Conservation (phyloP, 2,888 invertebrate species). For the Sarcophaga carnaria region DNA sequence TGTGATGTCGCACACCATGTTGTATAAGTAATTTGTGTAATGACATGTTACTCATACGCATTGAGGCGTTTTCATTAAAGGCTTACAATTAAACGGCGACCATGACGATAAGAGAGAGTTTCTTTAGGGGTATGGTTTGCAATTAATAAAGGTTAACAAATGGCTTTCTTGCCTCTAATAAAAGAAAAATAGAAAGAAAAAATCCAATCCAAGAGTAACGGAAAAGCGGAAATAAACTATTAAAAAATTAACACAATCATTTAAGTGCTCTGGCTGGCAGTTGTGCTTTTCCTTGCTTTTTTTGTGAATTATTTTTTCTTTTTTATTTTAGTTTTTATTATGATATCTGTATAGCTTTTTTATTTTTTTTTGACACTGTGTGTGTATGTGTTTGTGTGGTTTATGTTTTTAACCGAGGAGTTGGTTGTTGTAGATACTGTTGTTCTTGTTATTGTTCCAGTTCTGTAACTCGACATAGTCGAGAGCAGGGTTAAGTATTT, state of each 20-base stretch:
- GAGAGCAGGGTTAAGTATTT: conserved; percentile 18
- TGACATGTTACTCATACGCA: no score
- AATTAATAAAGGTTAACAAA: no score
- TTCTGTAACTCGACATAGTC: conserved; percentile 34
- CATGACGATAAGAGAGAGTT: no score
- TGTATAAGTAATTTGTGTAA: no score
- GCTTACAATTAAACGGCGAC: no score
- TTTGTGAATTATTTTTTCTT: neutral
- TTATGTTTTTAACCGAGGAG: conserved; percentile 15
- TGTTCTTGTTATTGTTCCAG: neutral
- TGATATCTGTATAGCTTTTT: neutral
- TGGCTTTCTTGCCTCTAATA: no score
- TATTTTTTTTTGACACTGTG: conserved; percentile 14
- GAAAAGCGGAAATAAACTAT: neutral
- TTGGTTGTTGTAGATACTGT: neutral
- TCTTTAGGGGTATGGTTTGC: no score
- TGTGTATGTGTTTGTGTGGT: neutral
- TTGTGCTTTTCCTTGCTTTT: neutral
- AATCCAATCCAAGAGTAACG: neutral
- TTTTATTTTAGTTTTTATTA: neutral
- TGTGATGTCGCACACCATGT: no score
- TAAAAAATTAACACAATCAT: conserved; percentile 17
- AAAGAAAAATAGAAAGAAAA: no score
- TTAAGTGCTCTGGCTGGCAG: neutral
- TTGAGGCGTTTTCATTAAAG: no score